Conservation (phyloP, 2,888 invertebrate genomes). For the Scaptomyza cyrtandrae region DNA sequence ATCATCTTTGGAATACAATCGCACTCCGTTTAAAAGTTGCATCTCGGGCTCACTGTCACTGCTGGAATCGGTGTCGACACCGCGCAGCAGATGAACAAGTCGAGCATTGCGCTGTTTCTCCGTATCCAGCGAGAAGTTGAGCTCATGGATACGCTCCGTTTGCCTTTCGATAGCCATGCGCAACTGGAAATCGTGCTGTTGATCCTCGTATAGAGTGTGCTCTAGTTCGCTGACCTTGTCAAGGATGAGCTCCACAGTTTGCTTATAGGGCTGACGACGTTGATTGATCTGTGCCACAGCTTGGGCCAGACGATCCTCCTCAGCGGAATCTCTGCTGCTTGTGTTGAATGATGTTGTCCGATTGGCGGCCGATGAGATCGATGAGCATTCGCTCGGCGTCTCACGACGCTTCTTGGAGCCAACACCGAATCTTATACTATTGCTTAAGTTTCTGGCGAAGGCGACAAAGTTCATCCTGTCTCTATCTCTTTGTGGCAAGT, state of each 20-base stretch:
- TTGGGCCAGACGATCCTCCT: constrained; percentile 11
- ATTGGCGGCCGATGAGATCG: background rate
- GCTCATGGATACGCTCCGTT: constrained; percentile 69
- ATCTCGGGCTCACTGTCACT: constrained; percentile 58
- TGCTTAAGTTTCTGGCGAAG: constrained; percentile 61
- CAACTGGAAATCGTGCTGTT: constrained; percentile 75
- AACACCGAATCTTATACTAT: constrained; percentile 42
- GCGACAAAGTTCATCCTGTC: constrained; percentile 64
- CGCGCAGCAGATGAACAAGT: constrained; percentile 75
- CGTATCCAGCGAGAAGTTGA: constrained; percentile 71
- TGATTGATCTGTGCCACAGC: constrained; percentile 25
- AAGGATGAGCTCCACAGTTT: constrained; percentile 64
- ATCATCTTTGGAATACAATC: constrained; percentile 35
- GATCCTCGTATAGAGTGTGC: constrained; percentile 76
- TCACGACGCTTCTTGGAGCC: constrained; percentile 34
- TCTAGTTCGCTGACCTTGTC: constrained; percentile 76
- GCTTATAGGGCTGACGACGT: constrained; percentile 45
- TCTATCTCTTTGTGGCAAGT: constrained; percentile 10
- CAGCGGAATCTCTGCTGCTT: background rate
- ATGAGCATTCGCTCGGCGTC: constrained; percentile 8
- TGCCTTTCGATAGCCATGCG: constrained; percentile 73
- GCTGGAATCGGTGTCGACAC: constrained; percentile 68
- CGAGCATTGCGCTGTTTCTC: constrained; percentile 80
- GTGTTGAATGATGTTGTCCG: background rate
- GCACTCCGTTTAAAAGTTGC: constrained; percentile 25